Base-by-base conservation (phyloP, 2,888 invertebrate genomes). In the Endomychus coccineus region DNA sequence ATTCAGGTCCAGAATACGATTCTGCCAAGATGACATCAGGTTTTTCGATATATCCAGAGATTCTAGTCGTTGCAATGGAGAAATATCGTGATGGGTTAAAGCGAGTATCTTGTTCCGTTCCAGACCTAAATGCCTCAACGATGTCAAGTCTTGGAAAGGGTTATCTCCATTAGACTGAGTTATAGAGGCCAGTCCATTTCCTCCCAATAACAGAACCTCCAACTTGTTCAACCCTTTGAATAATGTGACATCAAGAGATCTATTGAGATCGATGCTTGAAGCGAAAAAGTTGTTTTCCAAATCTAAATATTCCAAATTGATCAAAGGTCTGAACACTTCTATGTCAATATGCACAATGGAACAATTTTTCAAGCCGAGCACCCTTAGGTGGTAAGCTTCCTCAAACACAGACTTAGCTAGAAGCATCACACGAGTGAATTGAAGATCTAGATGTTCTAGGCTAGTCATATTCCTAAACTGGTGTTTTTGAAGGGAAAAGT, bases 31-130 rank as follows among this genome's bases (percentile, higher is more conserved):
- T 37, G 69, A 58, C 3, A 77, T 44, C 6, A 68, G 55, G 54
- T 77, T 77, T 33, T 67, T 63, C 29, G 71, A 70, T 24, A 77
- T 47, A 55, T 75, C 72, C 15, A 77, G 49, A 2, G 64, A 59
- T 49, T 66, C 56, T 27, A 77, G 52, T 13, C 58, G 50, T 35
- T 62, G 63, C 16, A 76, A 52, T 1, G 70, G 66, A 30, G 62
- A 61, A 21, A 77, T 58, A 16, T 66, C 63, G 28, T 66, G 64
- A 0, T 66, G 56, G 2, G 65, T 62, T 11, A 77, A 60, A 12
- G 54, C 67, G 27, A 60, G 63, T 4, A 77, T 49, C 42, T 65
- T 61, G 46, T 77, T 77, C 36, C 67, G 66, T 45, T 63, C 66
- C 13, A 77, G 58, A 27, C 69, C 66, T 27, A 77, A 57, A 44